These are phyloP conservation scores for Toxotes jaculatrix DNA, from an alignment of 2,113 vertebrate genomes.

Conservation along the genomic window DNA sequence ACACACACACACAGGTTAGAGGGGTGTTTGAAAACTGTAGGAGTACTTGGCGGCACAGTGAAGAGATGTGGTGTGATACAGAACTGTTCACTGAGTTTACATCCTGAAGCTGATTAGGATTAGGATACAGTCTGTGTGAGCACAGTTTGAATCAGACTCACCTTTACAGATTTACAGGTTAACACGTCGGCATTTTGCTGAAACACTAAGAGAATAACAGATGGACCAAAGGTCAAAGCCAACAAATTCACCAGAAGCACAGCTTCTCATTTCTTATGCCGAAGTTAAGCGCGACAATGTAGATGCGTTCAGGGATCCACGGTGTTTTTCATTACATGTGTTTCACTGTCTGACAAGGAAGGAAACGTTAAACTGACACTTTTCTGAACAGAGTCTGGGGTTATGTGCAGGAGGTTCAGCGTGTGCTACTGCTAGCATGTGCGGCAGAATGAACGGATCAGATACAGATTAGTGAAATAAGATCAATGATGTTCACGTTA, in stretches of 20 bases:
- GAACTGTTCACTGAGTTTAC: no score
- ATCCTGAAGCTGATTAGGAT: no score
- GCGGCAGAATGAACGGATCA: not conserved
- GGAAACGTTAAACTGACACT: not conserved
- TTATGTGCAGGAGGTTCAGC: not conserved
- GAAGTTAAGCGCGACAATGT: not conserved
- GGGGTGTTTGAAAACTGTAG: not conserved
- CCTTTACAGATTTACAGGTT: no score
- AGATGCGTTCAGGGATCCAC: rapidly evolving
- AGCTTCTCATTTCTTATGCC: not conserved
- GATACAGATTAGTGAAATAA: not conserved
- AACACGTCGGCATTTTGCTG: no score
- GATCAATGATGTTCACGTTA: not conserved
- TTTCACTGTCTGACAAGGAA: not conserved
- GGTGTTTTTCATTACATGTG: rapidly evolving
- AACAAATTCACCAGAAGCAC: not conserved
- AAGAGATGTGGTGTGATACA: no score
- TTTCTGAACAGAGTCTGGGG: not conserved
- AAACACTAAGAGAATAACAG: no score
- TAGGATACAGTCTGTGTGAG: no score
- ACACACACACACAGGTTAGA: not conserved
- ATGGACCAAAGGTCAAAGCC: not conserved
- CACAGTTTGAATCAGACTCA: no score
- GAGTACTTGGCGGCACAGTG: no score
- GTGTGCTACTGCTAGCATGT: not conserved